Evolutionary conservation across 2,888 invertebrate species (phyloP).

Genomic region (Nephrocerus scutellatus): DNA sequence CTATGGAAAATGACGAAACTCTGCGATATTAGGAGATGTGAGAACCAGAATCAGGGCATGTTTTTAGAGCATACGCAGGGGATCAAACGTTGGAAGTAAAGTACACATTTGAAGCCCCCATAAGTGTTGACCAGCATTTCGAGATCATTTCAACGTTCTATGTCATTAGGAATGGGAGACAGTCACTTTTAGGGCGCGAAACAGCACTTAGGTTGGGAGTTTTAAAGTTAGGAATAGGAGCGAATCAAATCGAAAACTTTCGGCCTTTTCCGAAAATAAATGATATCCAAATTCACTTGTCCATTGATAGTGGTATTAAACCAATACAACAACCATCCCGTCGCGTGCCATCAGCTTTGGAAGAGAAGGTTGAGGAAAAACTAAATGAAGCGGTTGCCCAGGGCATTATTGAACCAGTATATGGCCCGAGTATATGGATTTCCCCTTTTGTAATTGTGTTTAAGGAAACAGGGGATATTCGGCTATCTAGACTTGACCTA

Average conservation of each 20-base stretch:
- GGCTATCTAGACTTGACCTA: slow-evolving; percentile 20
- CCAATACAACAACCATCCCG: slow-evolving; percentile 31
- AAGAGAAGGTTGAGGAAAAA: slow-evolving; percentile 11
- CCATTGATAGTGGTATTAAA: slow-evolving; percentile 24
- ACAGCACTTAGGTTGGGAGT: slow-evolving; percentile 9
- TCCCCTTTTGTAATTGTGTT: slow-evolving; percentile 31
- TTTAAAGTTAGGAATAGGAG: slow-evolving; percentile 8
- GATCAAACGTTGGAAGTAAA: slow-evolving; percentile 4
- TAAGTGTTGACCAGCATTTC: too few relatives aligned
- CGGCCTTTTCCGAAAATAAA: slow-evolving; percentile 24
- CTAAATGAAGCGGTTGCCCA: slow-evolving; percentile 20
- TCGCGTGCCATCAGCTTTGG: slow-evolving; percentile 30
- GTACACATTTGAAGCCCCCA: slow-evolving; percentile 7
- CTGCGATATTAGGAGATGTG: not conserved
- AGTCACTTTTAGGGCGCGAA: slow-evolving; percentile 9
- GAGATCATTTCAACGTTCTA: slow-evolving; percentile 11
- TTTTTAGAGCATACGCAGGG: slow-evolving; percentile 8
- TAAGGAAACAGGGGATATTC: slow-evolving; percentile 27
- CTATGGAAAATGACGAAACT: not conserved
- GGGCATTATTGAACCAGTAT: slow-evolving; percentile 33
- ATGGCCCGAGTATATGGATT: slow-evolving; percentile 30
- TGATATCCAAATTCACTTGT: slow-evolving; percentile 23
- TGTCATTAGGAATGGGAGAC: slow-evolving; percentile 12
- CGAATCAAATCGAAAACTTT: slow-evolving; percentile 4
- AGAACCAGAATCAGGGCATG: slow-evolving; percentile 3